Evolutionary conservation across 1,140 invertebrate genomes (phyloP), one percentile per base, ranked within the genome.

Genomic region (Ptiloglossa arizonensis): DNA sequence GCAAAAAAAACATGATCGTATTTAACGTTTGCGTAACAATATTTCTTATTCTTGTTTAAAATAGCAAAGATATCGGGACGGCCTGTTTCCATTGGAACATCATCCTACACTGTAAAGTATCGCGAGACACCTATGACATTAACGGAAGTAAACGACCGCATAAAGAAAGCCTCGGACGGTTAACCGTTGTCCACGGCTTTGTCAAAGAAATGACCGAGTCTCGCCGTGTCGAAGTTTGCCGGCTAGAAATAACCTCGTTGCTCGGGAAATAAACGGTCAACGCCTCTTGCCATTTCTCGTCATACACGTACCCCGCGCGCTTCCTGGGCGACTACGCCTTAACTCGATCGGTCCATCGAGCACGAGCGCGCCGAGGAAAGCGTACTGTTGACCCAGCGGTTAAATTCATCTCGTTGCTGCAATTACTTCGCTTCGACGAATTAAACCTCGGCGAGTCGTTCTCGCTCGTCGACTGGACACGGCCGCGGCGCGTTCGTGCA

Each of bases 341-440:
- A 79, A 63, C 48, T 73, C 64, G 57, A 75, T 75, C 70, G 63
- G 54, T 15, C 27, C 24, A 15, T 67, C 73, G 48, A 52, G 24
- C 32, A 32, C 44, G 60, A 38, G 54, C 22, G n/a, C 29, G 52
- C 22, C 35, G 46, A 74, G 72, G 62, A 81, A 72, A 52, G 60
- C 41, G 56, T 48, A 50, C 50, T 67, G 75, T 80, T 82, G 66
- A 82, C 66, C 76, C 76, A 57, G 50, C 70, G 60, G 69, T 80
- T 75, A 75, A 84, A 82, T 79, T 79, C 82, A 82, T 79, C 60
- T 75, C 24, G 48, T 70, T 41, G 44, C 19, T 29, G 44, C 82
- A 74, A 84, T 84, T 83, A 64, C 41, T 67, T 46, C 48, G 72
- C 72, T 80, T 63, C 59, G 63, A 54, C 59, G 63, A 82, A 80